Base-by-base conservation (phyloP, 2,113 vertebrate species). In the Gnathonemus echidnorhynchus region DNA sequence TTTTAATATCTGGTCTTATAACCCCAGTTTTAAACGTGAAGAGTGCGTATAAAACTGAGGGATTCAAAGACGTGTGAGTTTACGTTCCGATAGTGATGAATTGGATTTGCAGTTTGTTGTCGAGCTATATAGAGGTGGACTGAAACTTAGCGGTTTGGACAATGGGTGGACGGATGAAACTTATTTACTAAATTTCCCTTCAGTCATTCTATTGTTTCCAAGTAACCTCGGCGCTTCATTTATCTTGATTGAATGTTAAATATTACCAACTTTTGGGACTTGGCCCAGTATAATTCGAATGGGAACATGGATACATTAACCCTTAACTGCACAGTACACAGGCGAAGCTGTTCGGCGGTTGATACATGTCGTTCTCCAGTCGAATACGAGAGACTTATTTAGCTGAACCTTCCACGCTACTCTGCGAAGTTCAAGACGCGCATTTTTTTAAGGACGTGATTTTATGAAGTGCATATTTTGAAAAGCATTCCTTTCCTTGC, bases 401-500 rank as follows among this genome's bases (percentile, higher is more conserved):
- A 52, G 80, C 48, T 3, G 5, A 88, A 90, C 90, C 87, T 83
- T 21, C 86, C 8, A 58, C 46, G 6, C 27, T 85, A 85, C 35
- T 58, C 39, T 56, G 19, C 27, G 56, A 50, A 17, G 19, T 86
- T 15, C 10, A 62, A 92, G 88, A 91, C 84, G 91, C 90, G 92
- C 74, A 90, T 91, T 80, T 93, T 92, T 92, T 92, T 93, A 85
- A 94, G 89, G 93, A 95, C 93, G 93, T 95, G 95, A 95, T 95
- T 95, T 94, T 95, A 94, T 95, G 92, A 96, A 96, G 94, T 96
- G 95, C 95, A 95, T 95, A 94, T 95, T 94, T 95, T 93, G 94
- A 94, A 91, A 95, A 94, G 92, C 95, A 95, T 96, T 96, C 95
- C 94, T 95, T 94, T 91, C 93, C 91, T 94, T 62, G 92, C 95